Conservation (phyloP, 2,888 invertebrate species). For the Autographa gamma region DNA sequence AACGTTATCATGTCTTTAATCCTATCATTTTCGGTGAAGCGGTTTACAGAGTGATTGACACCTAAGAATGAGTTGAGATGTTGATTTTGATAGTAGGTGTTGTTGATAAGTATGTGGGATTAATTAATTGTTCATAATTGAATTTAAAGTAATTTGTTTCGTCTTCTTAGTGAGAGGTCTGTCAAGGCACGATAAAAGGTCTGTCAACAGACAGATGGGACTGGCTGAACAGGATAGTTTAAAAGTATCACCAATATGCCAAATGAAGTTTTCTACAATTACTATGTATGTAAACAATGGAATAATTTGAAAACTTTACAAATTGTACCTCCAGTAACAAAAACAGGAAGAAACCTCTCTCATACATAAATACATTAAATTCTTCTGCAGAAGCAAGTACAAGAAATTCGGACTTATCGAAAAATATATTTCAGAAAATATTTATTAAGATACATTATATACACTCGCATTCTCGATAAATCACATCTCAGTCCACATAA, state of each 20-base stretch:
- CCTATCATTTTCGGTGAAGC: not conserved
- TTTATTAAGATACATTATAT: not conserved
- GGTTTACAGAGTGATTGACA: not conserved
- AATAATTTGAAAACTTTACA: too few species aligned
- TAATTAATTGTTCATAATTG: not conserved
- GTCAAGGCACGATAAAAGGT: too few species aligned
- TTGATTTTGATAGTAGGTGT: not conserved
- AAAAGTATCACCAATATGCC: too few species aligned
- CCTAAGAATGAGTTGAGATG: not conserved
- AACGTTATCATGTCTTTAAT: not conserved
- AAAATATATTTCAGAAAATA: not conserved
- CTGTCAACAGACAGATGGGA: too few species aligned
- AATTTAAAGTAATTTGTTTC: not conserved
- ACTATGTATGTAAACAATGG: too few species aligned
- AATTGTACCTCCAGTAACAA: not conserved
- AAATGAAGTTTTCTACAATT: too few species aligned
- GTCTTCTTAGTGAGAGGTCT: too few species aligned
- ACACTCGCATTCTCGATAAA: not conserved
- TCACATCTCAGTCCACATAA: slow-evolving; percentile 8
- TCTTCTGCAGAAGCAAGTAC: not conserved
- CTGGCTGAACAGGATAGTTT: too few species aligned
- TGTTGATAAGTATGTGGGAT: not conserved
- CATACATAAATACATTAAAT: not conserved
- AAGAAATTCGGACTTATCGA: not conserved
- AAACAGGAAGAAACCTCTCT: not conserved